phyloP scores from a whole-genome alignment of 2,888 invertebrate genomes.

The Timandra comae region DNA sequence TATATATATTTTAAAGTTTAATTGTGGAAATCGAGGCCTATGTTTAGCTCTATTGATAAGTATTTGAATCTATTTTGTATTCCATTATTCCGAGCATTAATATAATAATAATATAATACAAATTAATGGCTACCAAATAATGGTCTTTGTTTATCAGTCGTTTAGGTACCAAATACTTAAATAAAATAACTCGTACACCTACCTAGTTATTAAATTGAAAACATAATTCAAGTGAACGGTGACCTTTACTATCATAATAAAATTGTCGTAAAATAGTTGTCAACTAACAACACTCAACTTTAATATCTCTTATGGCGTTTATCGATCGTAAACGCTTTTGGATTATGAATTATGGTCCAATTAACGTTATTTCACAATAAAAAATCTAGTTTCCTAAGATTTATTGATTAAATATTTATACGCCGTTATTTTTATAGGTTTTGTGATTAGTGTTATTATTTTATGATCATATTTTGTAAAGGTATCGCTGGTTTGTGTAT shows the following conservation, averaged over 20 bases:
- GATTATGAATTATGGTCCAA: slow-evolving; percentile 24
- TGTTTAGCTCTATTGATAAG: too few relatives aligned
- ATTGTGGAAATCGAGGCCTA: too few relatives aligned
- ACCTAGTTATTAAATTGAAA: slow-evolving; percentile 3
- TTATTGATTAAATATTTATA: slow-evolving; percentile 24
- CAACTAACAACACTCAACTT: slow-evolving; percentile 19
- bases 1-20: too few relatives aligned
- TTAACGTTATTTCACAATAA: slow-evolving; percentile 20
- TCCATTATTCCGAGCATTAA: too few relatives aligned
- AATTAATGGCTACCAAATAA: too few relatives aligned
- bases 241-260: slow-evolving; percentile 23
- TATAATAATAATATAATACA: too few relatives aligned
- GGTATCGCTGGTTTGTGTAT: too few relatives aligned
- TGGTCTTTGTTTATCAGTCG: too few relatives aligned
- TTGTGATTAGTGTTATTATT: slow-evolving; percentile 17
- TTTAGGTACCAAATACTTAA: too few relatives aligned
- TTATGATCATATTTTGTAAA: slow-evolving; percentile 4
- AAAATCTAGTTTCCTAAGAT: slow-evolving; percentile 20
- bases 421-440: slow-evolving; percentile 16
- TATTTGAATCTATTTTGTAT: too few relatives aligned
- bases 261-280: slow-evolving; percentile 25
- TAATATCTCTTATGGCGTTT: slow-evolving; percentile 21
- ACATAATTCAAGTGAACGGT: slow-evolving; percentile 10
- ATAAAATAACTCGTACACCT: too few relatives aligned
- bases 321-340: slow-evolving; percentile 21